Base-by-base conservation (phyloP, 2,888 invertebrate genomes). In the Cyclophora punctaria region DNA sequence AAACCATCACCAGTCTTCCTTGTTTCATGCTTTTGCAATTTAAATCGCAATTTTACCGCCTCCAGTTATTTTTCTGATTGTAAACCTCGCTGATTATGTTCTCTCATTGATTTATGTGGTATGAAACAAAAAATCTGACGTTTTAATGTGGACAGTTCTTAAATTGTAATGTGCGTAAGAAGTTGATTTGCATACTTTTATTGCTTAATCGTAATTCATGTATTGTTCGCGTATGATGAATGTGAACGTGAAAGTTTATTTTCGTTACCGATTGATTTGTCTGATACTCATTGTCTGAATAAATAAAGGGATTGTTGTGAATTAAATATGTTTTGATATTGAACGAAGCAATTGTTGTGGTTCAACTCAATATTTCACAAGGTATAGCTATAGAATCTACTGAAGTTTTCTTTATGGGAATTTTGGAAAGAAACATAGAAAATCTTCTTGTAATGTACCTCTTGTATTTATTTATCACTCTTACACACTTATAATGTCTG, bases 1-100 rank as follows among this genome's bases (percentile, higher is more conserved):
- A 65, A 64, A 53, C 59, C 57, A 59, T 57, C 34, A 57, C 55
- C 48, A 47, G 51, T 62, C 64, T 73, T 72, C 68, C 70, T 69
- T 59, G 53, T 71, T 66, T 66, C 67, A 63, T 62, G 57, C 62
- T 64, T 60, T 60, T 44, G 51, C 55, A 60, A 65, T 66, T 67
- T 64, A 63, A 67, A 66, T 63, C 46, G 50, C 48, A 20, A 55
- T 52, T 59, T 57, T 63, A 54, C 46, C 52, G 48, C 49, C 40
- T 43, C 46, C 41, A 40, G 47, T 20, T 46, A 57, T 58, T 51
- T 55, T 55, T 56, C 52, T 49, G 56, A 56, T 59, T 58, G 48
- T 54, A 53, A 51, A 57, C 48, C 48, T 48, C 47, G 53, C 51
- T 60, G 55, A 64, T 67, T 59, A 63, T 66, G 60, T 63, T 56